Base-by-base conservation (phyloP, 2,888 invertebrate species). In the Melanargia galathea region DNA sequence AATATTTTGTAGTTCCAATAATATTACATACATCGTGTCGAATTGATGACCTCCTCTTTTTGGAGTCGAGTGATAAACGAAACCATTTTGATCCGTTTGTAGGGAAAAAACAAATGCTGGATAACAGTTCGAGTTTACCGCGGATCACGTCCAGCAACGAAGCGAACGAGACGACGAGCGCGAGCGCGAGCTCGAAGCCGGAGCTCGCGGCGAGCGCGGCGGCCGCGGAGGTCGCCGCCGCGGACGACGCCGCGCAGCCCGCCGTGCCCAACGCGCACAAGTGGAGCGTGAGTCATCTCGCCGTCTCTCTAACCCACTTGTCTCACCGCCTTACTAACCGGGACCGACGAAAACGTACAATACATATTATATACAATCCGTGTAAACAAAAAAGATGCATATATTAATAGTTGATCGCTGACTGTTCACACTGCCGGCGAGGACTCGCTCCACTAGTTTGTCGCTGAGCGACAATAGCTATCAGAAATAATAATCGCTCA, bases 31-130 rank as follows among this genome's bases (percentile, higher is more conserved):
- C n/a, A n/a, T n/a, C n/a, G n/a, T n/a, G n/a, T n/a, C n/a, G n/a
- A n/a, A n/a, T n/a, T n/a, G n/a, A n/a, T n/a, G n/a, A n/a, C n/a
- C n/a, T n/a, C n/a, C n/a, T n/a, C n/a, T n/a, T n/a, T n/a, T n/a
- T n/a, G n/a, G n/a, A n/a, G n/a, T n/a, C n/a, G n/a, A 20, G 6
- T 5, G 18, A 45, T 45, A 20, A 45, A 20, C 1, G 3, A 20
- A 11, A 22, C 24, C 8, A 8, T 18, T 45, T 8, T 20, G 8
- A 22, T 51, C 3, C 5, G 6, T 26, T 46, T 45, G 18, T 73
- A 94, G 94, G 92, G 62, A 94, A 94, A 79, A 94, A 93, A 75
- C 86, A 80, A 61, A 81, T 82, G 77, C 2, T 85, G 48, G 89
- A 89, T 1, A 73, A 70, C 10, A 71, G 77, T 0, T 67, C 73